Evolutionary conservation across 1,140 invertebrate genomes (phyloP).

Genomic region (Drosophila erecta): DNA sequence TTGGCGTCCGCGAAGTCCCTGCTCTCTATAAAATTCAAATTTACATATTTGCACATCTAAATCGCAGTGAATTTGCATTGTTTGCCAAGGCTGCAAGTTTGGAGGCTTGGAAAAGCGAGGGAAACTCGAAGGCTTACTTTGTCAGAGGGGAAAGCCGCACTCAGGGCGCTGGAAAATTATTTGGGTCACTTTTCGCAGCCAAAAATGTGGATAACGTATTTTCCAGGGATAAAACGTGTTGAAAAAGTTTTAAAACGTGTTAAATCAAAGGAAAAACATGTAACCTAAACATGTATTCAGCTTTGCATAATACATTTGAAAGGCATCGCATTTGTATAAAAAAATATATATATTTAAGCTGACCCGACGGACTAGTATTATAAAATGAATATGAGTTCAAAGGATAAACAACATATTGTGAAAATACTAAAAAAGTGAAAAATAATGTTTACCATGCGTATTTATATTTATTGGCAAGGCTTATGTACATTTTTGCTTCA

Average conservation of each 20-base stretch:
- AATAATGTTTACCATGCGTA: background rate
- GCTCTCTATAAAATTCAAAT: constrained; percentile 67
- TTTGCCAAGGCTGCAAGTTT: constrained; percentile 35
- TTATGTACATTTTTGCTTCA: background rate
- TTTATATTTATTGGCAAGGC: no score
- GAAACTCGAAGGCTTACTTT: constrained; percentile 18
- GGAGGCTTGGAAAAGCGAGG: background rate
- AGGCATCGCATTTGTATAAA: background rate
- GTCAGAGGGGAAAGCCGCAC: constrained; percentile 3
- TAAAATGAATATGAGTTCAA: background rate
- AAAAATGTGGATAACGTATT: background rate
- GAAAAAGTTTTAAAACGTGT: background rate
- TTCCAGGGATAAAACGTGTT: background rate
- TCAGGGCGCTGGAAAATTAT: background rate
- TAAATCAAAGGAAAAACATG: background rate
- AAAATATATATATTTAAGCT: background rate
- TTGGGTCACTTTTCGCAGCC: background rate
- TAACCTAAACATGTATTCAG: no score
- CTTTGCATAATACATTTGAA: background rate
- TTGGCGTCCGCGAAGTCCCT: constrained; percentile 12
- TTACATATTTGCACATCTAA: constrained; percentile 57
- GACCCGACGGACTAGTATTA: background rate
- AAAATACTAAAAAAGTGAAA: background rate
- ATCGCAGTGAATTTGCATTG: constrained; percentile 42
- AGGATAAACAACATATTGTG: background rate